Percentiles rank a stretch among this genome's conserved stretches.
Conservation (phyloP, 1,140 invertebrate genomes). For the Anastrepha ludens region DNA sequence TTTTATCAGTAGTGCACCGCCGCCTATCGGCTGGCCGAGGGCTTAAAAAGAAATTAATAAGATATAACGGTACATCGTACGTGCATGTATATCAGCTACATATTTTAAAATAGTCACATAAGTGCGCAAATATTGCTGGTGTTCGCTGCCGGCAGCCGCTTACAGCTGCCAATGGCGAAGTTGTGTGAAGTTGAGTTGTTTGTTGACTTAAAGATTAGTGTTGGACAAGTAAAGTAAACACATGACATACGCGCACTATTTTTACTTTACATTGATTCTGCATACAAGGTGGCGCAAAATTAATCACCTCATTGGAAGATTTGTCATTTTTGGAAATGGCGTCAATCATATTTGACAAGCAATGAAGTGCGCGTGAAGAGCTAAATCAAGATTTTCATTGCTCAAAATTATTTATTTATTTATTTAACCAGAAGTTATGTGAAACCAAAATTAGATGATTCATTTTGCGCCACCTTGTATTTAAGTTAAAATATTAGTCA, state of each 20-base stretch:
- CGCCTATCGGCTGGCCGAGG: background rate
- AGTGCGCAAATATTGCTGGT: background rate
- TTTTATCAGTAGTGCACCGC: background rate
- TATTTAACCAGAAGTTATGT: too few species aligned
- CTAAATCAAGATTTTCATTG: too few species aligned
- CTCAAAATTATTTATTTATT: too few species aligned
- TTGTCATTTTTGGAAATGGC: too few species aligned
- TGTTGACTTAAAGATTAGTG: conserved; percentile 15
- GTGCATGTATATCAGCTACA: background rate
- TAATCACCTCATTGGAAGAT: too few species aligned
- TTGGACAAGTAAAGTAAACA: background rate
- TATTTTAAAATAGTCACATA: background rate
- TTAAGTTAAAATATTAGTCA: too few species aligned
- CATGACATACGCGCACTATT: background rate
- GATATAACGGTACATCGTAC: background rate
- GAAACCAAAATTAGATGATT: too few species aligned
- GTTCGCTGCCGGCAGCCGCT: background rate
- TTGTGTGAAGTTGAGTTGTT: background rate
- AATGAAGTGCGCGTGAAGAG: too few species aligned
- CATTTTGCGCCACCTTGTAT: too few species aligned
- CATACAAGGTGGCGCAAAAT: background rate
- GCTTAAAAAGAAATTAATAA: conserved; percentile 47
- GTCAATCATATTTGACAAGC: too few species aligned
- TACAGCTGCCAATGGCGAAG: background rate
- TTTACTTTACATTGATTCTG: background rate